phyloP scores from a whole-genome alignment of 2,113 vertebrate species.

The Cyanocitta stelleri region DNA sequence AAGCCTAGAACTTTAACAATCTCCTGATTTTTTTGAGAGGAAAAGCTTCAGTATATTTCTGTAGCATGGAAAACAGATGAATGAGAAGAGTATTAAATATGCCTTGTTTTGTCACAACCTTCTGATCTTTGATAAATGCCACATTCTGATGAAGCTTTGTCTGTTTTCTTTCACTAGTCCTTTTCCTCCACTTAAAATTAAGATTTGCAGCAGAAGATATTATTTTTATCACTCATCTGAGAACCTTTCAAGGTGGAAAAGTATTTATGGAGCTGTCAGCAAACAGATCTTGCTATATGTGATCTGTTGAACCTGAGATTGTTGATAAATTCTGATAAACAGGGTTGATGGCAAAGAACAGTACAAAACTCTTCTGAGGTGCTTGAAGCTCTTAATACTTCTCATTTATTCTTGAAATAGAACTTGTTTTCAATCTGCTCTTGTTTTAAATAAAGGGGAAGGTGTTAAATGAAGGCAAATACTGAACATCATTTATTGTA shows the following conservation, averaged over 20 bases:
- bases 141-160: slow-evolving; percentile 59
- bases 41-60: background rate
- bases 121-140: slow-evolving; percentile 28
- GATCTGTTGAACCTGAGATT: slow-evolving; percentile 23
- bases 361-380: slow-evolving; percentile 43
- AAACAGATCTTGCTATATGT: slow-evolving; percentile 30
- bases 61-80: background rate
- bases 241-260: slow-evolving; percentile 42
- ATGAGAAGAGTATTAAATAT: background rate
- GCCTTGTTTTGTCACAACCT: background rate
- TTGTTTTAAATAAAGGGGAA: background rate
- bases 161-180: slow-evolving; percentile 69
- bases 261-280: slow-evolving; percentile 56
- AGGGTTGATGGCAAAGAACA: slow-evolving; percentile 6
- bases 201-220: slow-evolving; percentile 55
- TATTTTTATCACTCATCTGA: slow-evolving; percentile 25
- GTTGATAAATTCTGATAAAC: slow-evolving; percentile 34
- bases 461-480: background rate
- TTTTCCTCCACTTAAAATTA: slow-evolving; percentile 66
- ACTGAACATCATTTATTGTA: background rate
- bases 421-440: background rate
- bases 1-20: background rate
- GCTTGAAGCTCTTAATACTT: slow-evolving; percentile 22
- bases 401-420: background rate
- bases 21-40: background rate